Conservation (phyloP, 2,797 vertebrate genomes). For the Enteromius radiatus region DNA sequence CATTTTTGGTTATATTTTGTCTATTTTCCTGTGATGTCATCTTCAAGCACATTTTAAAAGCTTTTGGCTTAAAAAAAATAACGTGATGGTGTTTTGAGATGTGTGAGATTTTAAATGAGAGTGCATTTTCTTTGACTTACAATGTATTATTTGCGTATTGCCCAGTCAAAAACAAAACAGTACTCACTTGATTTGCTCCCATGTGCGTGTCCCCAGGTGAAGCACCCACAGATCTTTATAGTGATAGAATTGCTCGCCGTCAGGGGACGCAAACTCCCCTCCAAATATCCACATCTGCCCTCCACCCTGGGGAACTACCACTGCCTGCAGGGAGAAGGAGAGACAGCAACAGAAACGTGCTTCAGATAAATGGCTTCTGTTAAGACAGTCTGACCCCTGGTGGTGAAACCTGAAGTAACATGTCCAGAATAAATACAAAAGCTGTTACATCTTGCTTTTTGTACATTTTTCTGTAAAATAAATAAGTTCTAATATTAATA, state of each 20-base stretch:
- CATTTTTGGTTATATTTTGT: neutral
- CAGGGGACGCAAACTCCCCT: constrained; percentile 94
- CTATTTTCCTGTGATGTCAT: neutral
- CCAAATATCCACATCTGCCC: constrained; percentile 98
- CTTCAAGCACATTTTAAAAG: neutral
- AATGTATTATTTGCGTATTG: neutral
- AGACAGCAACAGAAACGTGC: neutral
- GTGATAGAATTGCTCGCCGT: constrained; percentile 95
- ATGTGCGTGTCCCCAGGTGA: constrained; percentile 87
- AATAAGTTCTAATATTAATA: neutral
- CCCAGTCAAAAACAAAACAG: neutral
- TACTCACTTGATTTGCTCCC: constrained; percentile 96
- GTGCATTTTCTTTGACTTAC: neutral
- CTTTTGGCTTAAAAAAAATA: neutral
- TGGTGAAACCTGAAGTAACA: constrained; percentile 44
- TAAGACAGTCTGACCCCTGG: constrained; percentile 54
- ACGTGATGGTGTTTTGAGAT: neutral
- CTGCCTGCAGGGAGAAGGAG: constrained; percentile 76
- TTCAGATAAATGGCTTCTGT: neutral
- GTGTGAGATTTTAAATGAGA: neutral
- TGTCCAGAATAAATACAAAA: neutral
- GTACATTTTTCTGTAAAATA: neutral
- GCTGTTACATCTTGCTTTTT: neutral
- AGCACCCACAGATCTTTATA: constrained; percentile 98
- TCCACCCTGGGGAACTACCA: constrained; percentile 87